A percentile compares a stretch with the other conserved stretches of the same genome.
Conservation (phyloP, 1,140 invertebrate species). For the Drosophila nannoptera region DNA sequence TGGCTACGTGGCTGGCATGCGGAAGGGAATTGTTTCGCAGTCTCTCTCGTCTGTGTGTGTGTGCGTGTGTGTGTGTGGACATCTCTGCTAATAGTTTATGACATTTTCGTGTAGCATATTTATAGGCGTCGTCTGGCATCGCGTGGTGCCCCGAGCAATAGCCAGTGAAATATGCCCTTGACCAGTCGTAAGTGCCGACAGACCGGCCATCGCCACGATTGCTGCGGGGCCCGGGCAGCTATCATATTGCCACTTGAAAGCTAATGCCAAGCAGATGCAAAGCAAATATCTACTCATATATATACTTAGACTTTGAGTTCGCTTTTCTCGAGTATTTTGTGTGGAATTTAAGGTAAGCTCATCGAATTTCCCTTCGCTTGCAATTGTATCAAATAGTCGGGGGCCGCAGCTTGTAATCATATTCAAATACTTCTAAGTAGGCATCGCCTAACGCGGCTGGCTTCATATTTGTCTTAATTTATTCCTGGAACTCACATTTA, state of each 20-base stretch:
- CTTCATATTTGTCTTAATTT: background rate
- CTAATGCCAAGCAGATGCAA: conserved; percentile 3
- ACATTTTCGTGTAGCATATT: conserved; percentile 52
- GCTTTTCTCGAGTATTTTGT: too few relatives aligned
- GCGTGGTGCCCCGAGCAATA: conserved; percentile 15
- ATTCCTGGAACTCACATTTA: background rate
- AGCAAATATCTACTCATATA: too few relatives aligned
- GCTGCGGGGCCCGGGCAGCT: background rate
- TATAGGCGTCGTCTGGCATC: conserved; percentile 29
- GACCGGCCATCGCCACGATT: conserved; percentile 10
- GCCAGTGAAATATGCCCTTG: conserved; percentile 28
- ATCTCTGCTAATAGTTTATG: conserved; percentile 57
- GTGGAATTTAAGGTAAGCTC: too few relatives aligned
- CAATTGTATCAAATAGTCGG: conserved; percentile 1
- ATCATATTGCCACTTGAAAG: background rate
- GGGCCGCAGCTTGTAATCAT: conserved; percentile 37
- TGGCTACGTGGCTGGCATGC: conserved; percentile 26
- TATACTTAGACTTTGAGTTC: too few relatives aligned
- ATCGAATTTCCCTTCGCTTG: background rate
- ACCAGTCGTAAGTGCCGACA: background rate
- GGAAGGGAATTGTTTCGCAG: background rate
- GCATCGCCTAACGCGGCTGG: conserved; percentile 26
- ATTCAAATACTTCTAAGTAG: conserved; percentile 48
- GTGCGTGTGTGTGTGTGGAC: conserved; percentile 9
- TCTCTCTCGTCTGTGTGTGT: conserved; percentile 7